These are phyloP conservation scores for Turnix velox DNA, from an alignment of 2,113 vertebrate genomes.

Conservation along the genomic window DNA sequence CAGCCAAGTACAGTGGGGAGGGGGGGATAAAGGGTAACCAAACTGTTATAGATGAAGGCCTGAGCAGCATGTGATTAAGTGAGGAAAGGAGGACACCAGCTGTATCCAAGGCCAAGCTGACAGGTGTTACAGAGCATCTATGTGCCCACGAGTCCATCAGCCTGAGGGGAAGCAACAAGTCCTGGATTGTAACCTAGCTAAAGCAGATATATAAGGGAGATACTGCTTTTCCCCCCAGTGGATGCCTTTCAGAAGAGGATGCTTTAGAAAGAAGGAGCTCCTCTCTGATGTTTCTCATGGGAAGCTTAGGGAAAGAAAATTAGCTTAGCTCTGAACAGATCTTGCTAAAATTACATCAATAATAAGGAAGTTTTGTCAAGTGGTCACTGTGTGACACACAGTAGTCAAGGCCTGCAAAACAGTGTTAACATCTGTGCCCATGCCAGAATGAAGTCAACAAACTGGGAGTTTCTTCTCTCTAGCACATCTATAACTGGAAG, in stretches of 20 bases:
- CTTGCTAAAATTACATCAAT: not conserved
- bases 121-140: accelerated
- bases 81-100: not conserved
- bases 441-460: not conserved
- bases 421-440: accelerated
- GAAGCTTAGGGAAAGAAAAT: not conserved
- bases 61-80: not conserved
- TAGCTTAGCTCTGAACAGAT: not conserved
- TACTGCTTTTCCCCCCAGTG: not conserved
- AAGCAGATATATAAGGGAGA: not conserved
- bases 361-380: not conserved
- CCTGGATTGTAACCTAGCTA: not conserved
- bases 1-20: not conserved
- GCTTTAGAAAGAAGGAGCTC: not conserved
- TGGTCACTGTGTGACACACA: not conserved
- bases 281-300: not conserved
- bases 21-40: not conserved
- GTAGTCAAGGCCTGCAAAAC: not conserved
- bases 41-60: not conserved
- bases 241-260: not conserved
- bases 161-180: not conserved
- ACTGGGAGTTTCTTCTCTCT: not conserved
- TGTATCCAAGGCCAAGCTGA: not conserved
- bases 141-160: not conserved
- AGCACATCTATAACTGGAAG: not conserved